Percentiles rank a stretch among this genome's conserved stretches.
These are phyloP conservation scores for Actinia tenebrosa DNA, from an alignment of 64 coral and sea anemone genomes.

Conservation along the genomic window DNA sequence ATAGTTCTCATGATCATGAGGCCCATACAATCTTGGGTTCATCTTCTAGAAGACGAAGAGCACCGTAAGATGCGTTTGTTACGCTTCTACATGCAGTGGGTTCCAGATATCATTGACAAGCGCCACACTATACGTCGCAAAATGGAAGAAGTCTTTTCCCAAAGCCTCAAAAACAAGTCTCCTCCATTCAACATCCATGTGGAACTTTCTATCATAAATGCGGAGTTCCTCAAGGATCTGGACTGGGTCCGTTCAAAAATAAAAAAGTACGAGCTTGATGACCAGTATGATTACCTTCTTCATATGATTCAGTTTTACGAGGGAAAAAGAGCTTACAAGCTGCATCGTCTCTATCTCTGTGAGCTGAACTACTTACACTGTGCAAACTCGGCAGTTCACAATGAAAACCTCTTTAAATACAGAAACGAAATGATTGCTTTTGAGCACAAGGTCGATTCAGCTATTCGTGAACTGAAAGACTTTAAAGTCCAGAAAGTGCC, in stretches of 20 bases:
- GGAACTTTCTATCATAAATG: conserved; percentile 35
- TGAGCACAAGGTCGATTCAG: conserved; percentile 44
- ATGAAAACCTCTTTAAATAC: conserved; percentile 66
- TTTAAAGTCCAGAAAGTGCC: conserved; percentile 70
- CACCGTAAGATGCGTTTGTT: conserved; percentile 76
- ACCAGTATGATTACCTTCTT: conserved; percentile 65
- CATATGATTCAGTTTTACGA: conserved; percentile 78
- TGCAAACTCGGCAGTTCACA: conserved; percentile 57
- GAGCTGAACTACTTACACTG: conserved; percentile 70
- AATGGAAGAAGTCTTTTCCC: conserved; percentile 87
- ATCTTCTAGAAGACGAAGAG: conserved; percentile 89
- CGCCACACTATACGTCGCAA: conserved; percentile 60
- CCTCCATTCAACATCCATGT: conserved; percentile 18
- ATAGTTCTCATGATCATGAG: conserved; percentile 81
- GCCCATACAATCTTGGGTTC: conserved; percentile 88
- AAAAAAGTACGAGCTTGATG: conserved; percentile 74
- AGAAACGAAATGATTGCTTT: conserved; percentile 74
- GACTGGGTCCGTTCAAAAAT: conserved; percentile 81
- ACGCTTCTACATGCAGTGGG: conserved; percentile 71
- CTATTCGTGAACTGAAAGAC: conserved; percentile 53
- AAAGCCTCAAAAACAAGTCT: conserved; percentile 52
- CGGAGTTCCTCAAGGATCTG: conserved; percentile 51
- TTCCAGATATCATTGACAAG: conserved; percentile 75
- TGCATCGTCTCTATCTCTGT: conserved; percentile 73
- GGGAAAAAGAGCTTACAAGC: conserved; percentile 71